Evolutionary conservation across 2,113 vertebrate genomes (phyloP).

Genomic region (Oncorhynchus gorbuscha): DNA sequence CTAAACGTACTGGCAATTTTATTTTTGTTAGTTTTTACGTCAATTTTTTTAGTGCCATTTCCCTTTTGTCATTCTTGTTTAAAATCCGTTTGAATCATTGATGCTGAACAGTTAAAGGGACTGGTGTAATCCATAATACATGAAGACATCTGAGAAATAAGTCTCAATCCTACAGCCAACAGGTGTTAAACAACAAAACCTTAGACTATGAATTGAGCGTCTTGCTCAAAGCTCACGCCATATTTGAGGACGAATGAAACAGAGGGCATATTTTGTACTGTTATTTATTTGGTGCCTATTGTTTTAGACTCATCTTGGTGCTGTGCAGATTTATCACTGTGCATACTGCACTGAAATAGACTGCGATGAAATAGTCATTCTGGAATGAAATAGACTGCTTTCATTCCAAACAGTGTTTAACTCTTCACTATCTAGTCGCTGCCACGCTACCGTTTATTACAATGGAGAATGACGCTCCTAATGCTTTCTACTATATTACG

Average conservation of each 20-base stretch:
- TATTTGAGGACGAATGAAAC: constrained; percentile 62
- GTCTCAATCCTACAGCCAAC: neutral
- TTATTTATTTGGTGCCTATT: constrained; percentile 51
- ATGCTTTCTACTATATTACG: constrained; percentile 28
- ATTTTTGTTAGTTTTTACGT: constrained; percentile 53
- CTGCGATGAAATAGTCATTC: neutral
- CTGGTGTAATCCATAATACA: constrained; percentile 53
- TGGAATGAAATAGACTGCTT: neutral
- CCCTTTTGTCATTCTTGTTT: constrained; percentile 83
- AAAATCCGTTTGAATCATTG: constrained; percentile 80
- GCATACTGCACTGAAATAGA: constrained; percentile 14
- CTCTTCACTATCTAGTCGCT: constrained; percentile 27
- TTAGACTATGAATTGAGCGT: neutral
- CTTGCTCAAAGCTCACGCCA: constrained; percentile 39
- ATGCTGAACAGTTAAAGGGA: constrained; percentile 92
- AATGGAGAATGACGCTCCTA: constrained; percentile 8
- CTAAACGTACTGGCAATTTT: constrained; percentile 77
- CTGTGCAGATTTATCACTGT: neutral
- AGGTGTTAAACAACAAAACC: too few relatives aligned
- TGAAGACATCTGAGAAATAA: constrained; percentile 1
- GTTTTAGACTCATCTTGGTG: neutral
- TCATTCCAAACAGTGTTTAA: constrained; percentile 10
- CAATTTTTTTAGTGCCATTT: constrained; percentile 73
- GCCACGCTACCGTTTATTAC: constrained; percentile 27
- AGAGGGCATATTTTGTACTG: constrained; percentile 41